Conservation (phyloP, 2,888 invertebrate genomes). For the Acleris holmiana region DNA sequence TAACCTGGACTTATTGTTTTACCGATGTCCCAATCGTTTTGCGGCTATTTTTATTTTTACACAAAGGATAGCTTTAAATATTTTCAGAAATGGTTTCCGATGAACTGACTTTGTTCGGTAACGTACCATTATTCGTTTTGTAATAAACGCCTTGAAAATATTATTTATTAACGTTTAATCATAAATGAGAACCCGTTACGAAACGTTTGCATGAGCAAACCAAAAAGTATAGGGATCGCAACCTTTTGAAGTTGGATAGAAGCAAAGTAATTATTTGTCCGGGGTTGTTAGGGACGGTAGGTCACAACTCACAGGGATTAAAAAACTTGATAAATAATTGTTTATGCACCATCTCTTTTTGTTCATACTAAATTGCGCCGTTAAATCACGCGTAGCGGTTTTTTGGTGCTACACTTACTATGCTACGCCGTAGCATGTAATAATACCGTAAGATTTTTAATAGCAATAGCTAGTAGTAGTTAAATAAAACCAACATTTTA, state of each 20-base stretch:
- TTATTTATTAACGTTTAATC: too few relatives aligned
- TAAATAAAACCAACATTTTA: too few relatives aligned
- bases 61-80: neutral
- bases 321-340: slow-evolving; percentile 8
- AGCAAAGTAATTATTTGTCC: slow-evolving; percentile 37
- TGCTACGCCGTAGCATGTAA: slow-evolving; percentile 8
- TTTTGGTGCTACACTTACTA: slow-evolving; percentile 5
- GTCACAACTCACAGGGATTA: slow-evolving; percentile 19
- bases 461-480: too few relatives aligned
- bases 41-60: neutral
- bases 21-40: slow-evolving; percentile 34
- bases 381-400: neutral
- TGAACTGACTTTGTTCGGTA: neutral
- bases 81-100: neutral
- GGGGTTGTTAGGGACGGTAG: slow-evolving; percentile 22
- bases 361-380: too few relatives aligned
- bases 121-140: too few relatives aligned
- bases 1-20: slow-evolving; percentile 51
- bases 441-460: neutral
- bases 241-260: slow-evolving; percentile 33
- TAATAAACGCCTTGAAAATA: too few relatives aligned
- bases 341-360: too few relatives aligned
- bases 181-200: neutral
- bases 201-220: slow-evolving; percentile 26
- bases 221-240: slow-evolving; percentile 29